A percentile compares a stretch with the other conserved stretches of the same genome.
These are phyloP conservation scores for Neopelma chrysocephalum DNA, from an alignment of 2,797 vertebrate genomes.

Conservation along the genomic window DNA sequence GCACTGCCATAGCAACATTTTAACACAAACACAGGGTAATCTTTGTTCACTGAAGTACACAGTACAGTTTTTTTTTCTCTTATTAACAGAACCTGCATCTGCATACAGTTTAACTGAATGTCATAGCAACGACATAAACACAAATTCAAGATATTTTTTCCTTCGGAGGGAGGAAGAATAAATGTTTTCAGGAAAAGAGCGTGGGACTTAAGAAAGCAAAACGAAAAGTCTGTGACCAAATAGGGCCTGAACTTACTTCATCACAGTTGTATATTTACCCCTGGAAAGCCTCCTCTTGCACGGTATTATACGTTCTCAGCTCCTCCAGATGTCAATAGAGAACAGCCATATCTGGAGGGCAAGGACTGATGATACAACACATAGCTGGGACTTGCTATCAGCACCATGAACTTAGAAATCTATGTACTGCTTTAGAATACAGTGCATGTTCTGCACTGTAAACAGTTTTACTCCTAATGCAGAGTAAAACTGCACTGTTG, in stretches of 20 bases:
- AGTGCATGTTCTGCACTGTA: fast-evolving
- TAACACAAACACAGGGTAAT: conserved; percentile 76
- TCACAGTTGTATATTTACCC: not conserved
- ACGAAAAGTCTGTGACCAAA: conserved; percentile 62
- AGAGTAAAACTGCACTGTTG: not conserved
- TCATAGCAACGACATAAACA: conserved; percentile 78
- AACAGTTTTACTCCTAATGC: fast-evolving
- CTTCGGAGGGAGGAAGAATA: conserved; percentile 31
- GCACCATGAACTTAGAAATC: not conserved
- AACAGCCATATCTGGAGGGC: not conserved
- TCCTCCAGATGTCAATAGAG: conserved; percentile 32
- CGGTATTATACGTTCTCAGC: not conserved
- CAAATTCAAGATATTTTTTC: conserved; percentile 53
- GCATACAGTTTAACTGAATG: conserved; percentile 69
- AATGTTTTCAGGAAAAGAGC: conserved; percentile 52
- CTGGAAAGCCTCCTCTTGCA: not conserved
- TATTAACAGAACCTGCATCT: conserved; percentile 71
- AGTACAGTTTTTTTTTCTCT: conserved; percentile 32
- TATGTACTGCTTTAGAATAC: not conserved
- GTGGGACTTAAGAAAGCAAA: conserved; percentile 60
- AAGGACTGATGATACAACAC: not conserved
- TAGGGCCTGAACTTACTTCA: not conserved
- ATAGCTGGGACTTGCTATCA: not conserved
- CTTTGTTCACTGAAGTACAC: conserved; percentile 70
- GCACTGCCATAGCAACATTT: conserved; percentile 76